These are phyloP conservation scores for Hypomecis punctinalis DNA, from an alignment of 2,888 invertebrate species.

Conservation along the genomic window DNA sequence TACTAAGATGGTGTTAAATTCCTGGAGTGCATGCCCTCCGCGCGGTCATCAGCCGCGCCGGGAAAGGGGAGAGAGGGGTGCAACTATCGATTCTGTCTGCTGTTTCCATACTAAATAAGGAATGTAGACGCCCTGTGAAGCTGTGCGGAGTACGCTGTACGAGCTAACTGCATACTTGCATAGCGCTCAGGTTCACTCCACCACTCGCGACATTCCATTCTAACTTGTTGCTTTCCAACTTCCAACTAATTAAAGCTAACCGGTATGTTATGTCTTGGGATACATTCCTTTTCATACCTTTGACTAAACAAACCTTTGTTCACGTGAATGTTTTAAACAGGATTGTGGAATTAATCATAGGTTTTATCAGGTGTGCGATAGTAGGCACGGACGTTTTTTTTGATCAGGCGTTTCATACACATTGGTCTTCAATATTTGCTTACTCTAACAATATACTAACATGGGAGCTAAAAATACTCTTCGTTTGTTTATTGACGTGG, in stretches of 20 bases:
- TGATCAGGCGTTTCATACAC: conserved; percentile 19
- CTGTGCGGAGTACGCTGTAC: conserved; percentile 47
- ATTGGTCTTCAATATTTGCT: conserved; percentile 8
- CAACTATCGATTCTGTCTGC: conserved; percentile 80
- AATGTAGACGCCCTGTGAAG: conserved; percentile 58
- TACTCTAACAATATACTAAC: not conserved
- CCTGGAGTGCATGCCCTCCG: conserved; percentile 59
- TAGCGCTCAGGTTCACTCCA: conserved; percentile 64
- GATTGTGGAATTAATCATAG: not conserved
- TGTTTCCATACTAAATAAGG: conserved; percentile 68
- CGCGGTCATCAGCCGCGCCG: conserved; percentile 60
- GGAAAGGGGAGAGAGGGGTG: conserved; percentile 45
- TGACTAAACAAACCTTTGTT: conserved; percentile 7
- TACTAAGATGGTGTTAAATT: conserved; percentile 45
- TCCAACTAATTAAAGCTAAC: conserved; percentile 27
- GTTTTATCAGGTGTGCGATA: conserved; percentile 18
- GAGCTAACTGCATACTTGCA: conserved; percentile 55
- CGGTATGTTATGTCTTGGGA: conserved; percentile 17
- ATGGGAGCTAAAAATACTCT: not conserved
- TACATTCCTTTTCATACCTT: conserved; percentile 15
- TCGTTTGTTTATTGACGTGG: conserved; percentile 16
- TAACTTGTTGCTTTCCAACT: conserved; percentile 64
- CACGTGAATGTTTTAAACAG: conserved; percentile 10
- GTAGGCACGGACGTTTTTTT: conserved; percentile 1
- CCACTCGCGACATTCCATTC: conserved; percentile 66